Base-by-base conservation (phyloP, 2,113 vertebrate genomes). In the Dunckerocampus dactyliophorus region DNA sequence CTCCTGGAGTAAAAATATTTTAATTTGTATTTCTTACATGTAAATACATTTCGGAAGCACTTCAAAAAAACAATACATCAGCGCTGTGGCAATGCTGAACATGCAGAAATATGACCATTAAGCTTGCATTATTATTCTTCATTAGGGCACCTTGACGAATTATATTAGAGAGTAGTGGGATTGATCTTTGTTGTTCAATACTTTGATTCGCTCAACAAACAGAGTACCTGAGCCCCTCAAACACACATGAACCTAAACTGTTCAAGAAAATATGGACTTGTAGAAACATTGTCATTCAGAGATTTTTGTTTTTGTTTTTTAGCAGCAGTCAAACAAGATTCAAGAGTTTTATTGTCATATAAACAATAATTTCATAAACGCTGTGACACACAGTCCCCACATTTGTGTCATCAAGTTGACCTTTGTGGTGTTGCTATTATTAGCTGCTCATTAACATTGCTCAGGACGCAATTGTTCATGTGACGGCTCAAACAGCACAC, bases 351-450 rank as follows among this genome's bases (percentile, higher is more conserved):
- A n/a, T n/a, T n/a, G n/a, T n/a, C n/a, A n/a, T n/a, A n/a, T n/a
- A n/a, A n/a, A n/a, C n/a, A n/a, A n/a, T n/a, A n/a, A n/a, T n/a
- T n/a, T n/a, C n/a, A n/a, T n/a, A n/a, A n/a, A 24, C 62, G 59
- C 43, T 60, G 13, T 17, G 28, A 58, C 24, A 9, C 55, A 24
- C 51, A 46, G 13, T 8, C 67, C 22, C 20, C 51, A 19, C 51
- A 15, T 69, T 59, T 62, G 60, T 62, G 49, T 56, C 47, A 53
- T 51, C 46, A 24, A 34, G 47, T 37, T 46, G 0, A 52, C 52
- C 50, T 42, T 13, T 3, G 47, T 14, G 52, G 22, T 21, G 5
- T 54, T 19, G 1, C 22, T 69, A 47, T 65, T 55, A 22, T 62
- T 67, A 63, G 31, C 20, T 20, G 6, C 56, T 58, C 37, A 22